phyloP scores from a whole-genome alignment of 2,797 vertebrate genomes.

The Phrynocephalus forsythii region DNA sequence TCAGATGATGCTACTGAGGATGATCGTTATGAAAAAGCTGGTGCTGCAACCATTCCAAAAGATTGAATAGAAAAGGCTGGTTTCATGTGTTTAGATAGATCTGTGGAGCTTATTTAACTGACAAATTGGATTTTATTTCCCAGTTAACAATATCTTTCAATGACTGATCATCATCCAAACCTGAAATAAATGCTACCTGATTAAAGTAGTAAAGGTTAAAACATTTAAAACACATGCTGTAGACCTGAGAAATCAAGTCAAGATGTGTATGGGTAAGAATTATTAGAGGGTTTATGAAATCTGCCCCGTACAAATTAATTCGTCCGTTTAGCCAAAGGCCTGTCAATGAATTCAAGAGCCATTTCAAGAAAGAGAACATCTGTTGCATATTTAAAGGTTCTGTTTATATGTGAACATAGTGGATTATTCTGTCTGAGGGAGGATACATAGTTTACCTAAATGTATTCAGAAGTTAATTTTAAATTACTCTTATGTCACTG shows the following conservation, averaged over 20 bases:
- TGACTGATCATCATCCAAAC: slow-evolving; percentile 75
- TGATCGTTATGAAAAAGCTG: slow-evolving; percentile 54
- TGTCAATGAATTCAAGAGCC: slow-evolving; percentile 81
- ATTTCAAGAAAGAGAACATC: slow-evolving; percentile 79
- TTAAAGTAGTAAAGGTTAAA: slow-evolving; percentile 83
- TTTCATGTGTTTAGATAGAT: slow-evolving; percentile 68
- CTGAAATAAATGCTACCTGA: slow-evolving; percentile 81
- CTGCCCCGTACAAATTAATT: slow-evolving; percentile 81
- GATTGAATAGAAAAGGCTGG: slow-evolving; percentile 55
- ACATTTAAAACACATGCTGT: slow-evolving; percentile 80
- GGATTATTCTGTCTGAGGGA: slow-evolving; percentile 71
- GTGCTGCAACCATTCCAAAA: slow-evolving; percentile 47
- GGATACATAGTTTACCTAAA: slow-evolving; percentile 69
- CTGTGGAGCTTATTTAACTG: slow-evolving; percentile 65
- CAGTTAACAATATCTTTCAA: slow-evolving; percentile 75
- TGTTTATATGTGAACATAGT: slow-evolving; percentile 74
- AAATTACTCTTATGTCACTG: slow-evolving; percentile 64
- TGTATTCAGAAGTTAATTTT: slow-evolving; percentile 67
- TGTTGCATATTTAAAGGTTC: slow-evolving; percentile 79
- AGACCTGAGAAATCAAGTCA: slow-evolving; percentile 81
- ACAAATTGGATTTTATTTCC: slow-evolving; percentile 77
- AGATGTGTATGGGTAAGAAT: slow-evolving; percentile 81
- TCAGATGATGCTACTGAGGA: slow-evolving; percentile 31
- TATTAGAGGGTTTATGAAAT: slow-evolving; percentile 84
- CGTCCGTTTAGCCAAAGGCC: slow-evolving; percentile 78